Evolutionary conservation across 2,888 invertebrate species (phyloP).

Genomic region (Drosophila aldrichi): DNA sequence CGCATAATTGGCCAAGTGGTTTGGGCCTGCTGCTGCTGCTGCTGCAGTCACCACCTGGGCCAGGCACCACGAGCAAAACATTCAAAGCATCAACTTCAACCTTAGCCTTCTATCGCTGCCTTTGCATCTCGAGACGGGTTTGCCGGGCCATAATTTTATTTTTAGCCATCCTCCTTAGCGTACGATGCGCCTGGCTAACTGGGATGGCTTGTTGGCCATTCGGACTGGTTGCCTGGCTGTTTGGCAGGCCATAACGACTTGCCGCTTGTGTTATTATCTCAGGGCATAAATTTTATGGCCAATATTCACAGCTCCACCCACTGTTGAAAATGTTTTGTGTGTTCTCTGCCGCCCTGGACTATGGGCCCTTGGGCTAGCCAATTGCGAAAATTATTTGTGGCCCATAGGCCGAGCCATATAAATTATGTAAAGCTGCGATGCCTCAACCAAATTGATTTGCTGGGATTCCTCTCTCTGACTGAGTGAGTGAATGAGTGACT

Average conservation of each 20-base stretch:
- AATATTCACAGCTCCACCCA: slow-evolving; percentile 83
- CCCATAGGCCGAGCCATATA: slow-evolving; percentile 61
- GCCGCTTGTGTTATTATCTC: slow-evolving; percentile 80
- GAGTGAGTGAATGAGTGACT: background rate
- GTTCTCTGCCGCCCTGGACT: slow-evolving; percentile 36
- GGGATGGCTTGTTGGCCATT: slow-evolving; percentile 22
- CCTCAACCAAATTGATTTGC: slow-evolving; percentile 53
- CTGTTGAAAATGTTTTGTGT: slow-evolving; percentile 77
- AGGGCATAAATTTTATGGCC: slow-evolving; percentile 79
- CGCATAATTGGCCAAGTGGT: slow-evolving; percentile 75
- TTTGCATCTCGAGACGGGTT: slow-evolving; percentile 75
- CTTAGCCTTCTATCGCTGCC: slow-evolving; percentile 60
- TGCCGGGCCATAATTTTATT: slow-evolving; percentile 76
- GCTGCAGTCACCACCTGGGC: slow-evolving; percentile 63
- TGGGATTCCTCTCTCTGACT: slow-evolving; percentile 4
- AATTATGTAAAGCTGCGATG: slow-evolving; percentile 49
- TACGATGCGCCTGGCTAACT: slow-evolving; percentile 3
- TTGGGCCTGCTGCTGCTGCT: slow-evolving; percentile 26
- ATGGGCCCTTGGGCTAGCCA: slow-evolving; percentile 40
- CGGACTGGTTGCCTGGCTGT: slow-evolving; percentile 8
- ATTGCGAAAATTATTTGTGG: slow-evolving; percentile 74
- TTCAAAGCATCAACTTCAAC: slow-evolving; percentile 46
- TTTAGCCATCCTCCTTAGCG: slow-evolving; percentile 46
- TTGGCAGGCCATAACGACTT: slow-evolving; percentile 68
- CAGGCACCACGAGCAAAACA: slow-evolving; percentile 6